phyloP scores from a whole-genome alignment of 2,113 vertebrate species.

The Podiceps cristatus region DNA sequence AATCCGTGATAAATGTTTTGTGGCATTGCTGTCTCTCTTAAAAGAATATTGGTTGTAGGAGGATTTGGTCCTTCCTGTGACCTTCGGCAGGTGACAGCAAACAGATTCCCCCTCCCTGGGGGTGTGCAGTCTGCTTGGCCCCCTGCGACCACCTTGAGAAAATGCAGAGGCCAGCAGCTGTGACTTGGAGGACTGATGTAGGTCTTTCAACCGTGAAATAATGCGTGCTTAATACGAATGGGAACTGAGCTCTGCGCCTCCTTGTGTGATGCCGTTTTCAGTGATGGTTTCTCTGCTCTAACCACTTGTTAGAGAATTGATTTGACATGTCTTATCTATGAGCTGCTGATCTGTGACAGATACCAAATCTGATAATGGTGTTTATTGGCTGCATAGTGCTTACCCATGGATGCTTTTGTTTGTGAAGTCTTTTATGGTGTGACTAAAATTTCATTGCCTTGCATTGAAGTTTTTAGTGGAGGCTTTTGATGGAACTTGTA shows the following conservation, averaged over 20 bases:
- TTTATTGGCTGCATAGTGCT: neutral
- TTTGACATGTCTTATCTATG: neutral
- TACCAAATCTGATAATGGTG: neutral
- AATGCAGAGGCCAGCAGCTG: neutral
- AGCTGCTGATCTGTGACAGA: neutral
- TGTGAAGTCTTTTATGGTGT: neutral
- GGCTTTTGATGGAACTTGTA: neutral
- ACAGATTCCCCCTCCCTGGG: neutral
- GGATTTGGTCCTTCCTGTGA: neutral
- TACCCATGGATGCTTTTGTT: slow-evolving; percentile 7
- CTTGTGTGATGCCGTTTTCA: neutral
- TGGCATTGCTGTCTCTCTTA: neutral
- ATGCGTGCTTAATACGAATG: neutral
- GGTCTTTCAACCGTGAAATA: neutral
- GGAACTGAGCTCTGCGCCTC: neutral
- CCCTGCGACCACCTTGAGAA: neutral
- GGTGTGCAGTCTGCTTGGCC: fast-evolving
- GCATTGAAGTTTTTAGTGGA: neutral
- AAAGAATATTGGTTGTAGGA: neutral
- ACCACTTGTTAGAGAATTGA: slow-evolving; percentile 5
- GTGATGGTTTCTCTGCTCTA: neutral
- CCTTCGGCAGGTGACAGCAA: neutral
- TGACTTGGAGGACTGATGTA: neutral
- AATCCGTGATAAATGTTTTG: neutral
- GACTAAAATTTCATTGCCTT: neutral